Conservation (phyloP, 1,140 invertebrate genomes). For the Brachionus rubens region DNA sequence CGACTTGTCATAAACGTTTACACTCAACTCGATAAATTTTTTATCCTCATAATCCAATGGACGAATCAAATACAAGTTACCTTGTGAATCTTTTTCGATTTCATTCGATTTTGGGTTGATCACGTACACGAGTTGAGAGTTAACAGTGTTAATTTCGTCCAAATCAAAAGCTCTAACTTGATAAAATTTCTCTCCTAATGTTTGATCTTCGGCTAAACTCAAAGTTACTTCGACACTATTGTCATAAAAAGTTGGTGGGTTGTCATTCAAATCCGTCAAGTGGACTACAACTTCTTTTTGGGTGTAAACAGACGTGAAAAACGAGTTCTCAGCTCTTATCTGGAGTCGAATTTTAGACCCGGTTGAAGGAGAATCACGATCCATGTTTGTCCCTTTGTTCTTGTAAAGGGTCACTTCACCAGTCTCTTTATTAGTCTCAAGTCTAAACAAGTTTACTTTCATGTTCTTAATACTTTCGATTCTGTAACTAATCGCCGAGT, state of each 20-base stretch:
- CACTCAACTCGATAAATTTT: not conserved
- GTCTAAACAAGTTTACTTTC: not conserved
- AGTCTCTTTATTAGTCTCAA: not conserved
- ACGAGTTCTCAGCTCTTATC: not conserved
- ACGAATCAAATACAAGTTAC: conserved; percentile 8
- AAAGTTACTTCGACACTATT: not conserved
- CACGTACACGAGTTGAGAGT: not conserved
- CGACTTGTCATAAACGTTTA: conserved; percentile 1
- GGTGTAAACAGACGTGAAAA: not conserved
- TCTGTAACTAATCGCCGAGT: not conserved
- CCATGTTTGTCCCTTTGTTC: not conserved
- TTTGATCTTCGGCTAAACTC: conserved; percentile 3
- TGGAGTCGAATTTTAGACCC: not conserved
- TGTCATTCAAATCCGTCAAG: conserved; percentile 38
- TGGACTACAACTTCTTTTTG: conserved; percentile 15
- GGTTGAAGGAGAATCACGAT: conserved; percentile 5
- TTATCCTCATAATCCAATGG: not conserved
- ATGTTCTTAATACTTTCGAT: not conserved
- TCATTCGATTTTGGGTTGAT: not conserved
- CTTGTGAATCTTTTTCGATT: conserved; percentile 15
- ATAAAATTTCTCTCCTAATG: conserved; percentile 1
- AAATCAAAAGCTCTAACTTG: conserved; percentile 26
- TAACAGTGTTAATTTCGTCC: not conserved
- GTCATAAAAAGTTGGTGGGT: not conserved
- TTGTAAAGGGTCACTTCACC: not conserved